Evolutionary conservation across 2,113 vertebrate species (phyloP).

Genomic region (Mugil cephalus): DNA sequence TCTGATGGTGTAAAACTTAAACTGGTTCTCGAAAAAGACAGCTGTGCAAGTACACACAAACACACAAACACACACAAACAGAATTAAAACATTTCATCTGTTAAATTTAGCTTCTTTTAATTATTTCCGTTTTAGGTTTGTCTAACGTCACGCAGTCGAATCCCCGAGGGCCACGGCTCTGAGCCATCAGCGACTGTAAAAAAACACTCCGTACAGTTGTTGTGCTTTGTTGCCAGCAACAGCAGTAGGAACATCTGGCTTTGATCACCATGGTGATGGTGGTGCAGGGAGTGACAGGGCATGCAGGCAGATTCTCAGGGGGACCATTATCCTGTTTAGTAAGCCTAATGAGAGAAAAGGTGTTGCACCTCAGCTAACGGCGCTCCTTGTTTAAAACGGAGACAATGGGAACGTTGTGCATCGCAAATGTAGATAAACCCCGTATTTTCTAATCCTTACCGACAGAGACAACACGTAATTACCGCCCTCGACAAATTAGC

Average conservation of each 20-base stretch:
- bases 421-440: constrained; percentile 32
- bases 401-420: background rate
- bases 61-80: too few species aligned
- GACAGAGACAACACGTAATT: constrained; percentile 13
- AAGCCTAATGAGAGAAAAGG: constrained; percentile 83
- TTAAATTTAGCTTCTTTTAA: constrained; percentile 12
- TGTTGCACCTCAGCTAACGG: constrained; percentile 67
- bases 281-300: constrained; percentile 75
- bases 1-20: too few species aligned
- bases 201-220: constrained; percentile 58
- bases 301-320: constrained; percentile 65
- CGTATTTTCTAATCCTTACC: background rate
- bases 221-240: constrained; percentile 65
- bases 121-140: constrained; percentile 17
- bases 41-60: too few species aligned
- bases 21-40: background rate
- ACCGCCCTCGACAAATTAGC: constrained; percentile 19
- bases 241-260: constrained; percentile 78
- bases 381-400: constrained; percentile 61
- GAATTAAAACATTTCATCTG: background rate
- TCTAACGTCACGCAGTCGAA: constrained; percentile 9
- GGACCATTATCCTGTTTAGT: constrained; percentile 85
- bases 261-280: constrained; percentile 81
- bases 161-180: constrained; percentile 50
- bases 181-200: constrained; percentile 69